A percentile compares a stretch with the other conserved stretches of the same genome.
phyloP scores from a whole-genome alignment of 37 sponge, comb jelly and placozoan species.

The Axinella damicornis region DNA sequence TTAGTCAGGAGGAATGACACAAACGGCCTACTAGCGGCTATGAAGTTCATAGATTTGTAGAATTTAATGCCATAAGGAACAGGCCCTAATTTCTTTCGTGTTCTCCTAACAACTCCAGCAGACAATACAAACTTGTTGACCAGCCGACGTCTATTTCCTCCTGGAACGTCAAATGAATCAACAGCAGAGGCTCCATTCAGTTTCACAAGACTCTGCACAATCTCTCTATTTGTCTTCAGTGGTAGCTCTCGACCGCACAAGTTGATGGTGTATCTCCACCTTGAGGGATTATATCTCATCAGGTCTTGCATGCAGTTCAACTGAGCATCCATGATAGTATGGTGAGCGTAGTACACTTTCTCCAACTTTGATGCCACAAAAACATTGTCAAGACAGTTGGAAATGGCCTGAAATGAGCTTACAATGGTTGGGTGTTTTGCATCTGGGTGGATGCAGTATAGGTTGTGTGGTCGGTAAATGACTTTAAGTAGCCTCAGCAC shows the following conservation, averaged over 20 bases:
- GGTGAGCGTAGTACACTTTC: background rate
- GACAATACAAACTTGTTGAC: background rate
- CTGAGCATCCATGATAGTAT: slow-evolving; percentile 2
- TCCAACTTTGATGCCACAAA: background rate
- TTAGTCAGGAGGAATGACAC: background rate
- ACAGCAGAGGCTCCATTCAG: slow-evolving; percentile 26
- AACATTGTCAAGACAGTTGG: slow-evolving; percentile 34
- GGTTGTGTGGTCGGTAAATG: slow-evolving; percentile 44
- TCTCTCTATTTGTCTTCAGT: slow-evolving; percentile 56
- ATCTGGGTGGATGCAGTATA: slow-evolving; percentile 43
- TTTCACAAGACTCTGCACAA: slow-evolving; percentile 9
- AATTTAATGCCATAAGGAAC: slow-evolving; percentile 13
- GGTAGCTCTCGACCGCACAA: slow-evolving; percentile 53
- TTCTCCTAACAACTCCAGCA: background rate
- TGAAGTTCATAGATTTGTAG: slow-evolving; percentile 23
- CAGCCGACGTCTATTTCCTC: background rate
- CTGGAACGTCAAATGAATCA: background rate
- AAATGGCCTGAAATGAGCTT: background rate
- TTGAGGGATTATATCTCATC: background rate
- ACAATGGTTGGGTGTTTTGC: slow-evolving; percentile 1
- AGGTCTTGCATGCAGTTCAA: background rate
- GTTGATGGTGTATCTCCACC: slow-evolving; percentile 53
- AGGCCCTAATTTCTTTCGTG: background rate
- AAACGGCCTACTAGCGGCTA: background rate
- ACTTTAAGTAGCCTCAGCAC: slow-evolving; percentile 27